Base-by-base conservation (phyloP, 2,888 invertebrate genomes). In the Philereme transversata region DNA sequence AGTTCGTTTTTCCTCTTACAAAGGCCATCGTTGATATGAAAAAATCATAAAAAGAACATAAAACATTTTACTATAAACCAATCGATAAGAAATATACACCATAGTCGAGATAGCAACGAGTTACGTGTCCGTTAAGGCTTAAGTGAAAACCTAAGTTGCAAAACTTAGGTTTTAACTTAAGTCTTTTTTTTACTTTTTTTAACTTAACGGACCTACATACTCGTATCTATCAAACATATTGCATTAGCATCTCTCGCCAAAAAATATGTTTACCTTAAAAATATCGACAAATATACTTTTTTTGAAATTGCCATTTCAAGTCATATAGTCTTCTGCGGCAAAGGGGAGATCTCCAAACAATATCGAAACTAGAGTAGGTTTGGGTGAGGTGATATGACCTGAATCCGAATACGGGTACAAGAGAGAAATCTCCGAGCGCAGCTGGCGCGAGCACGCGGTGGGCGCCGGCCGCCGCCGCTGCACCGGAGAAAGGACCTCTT, bases 331-430 rank as follows among this genome's bases (percentile, higher is more conserved):
- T 7, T 22, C 45, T 6, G 4, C 4, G 22, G 8, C 11, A 45
- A 45, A 22, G 22, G 22, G 5, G 38, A 53, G 11, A 10, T 33
- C 44, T 44, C 38, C 9, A 53, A 34, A 35, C 4, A 11, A 45
- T 47, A 62, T 50, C 51, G 56, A 60, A 66, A 69, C 65, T 67
- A 65, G 83, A 81, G 77, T 82, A 76, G 68, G 81, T 87, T 88
- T 85, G 82, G 86, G 82, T 76, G 84, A 84, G 79, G 83, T 83
- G 78, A 79, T 79, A 78, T 81, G 90, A 84, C 90, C 90, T 85
- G 84, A 87, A 89, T 90, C 84, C 83, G 69, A 87, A 88, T 87
- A 90, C 86, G 87, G 87, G 81, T 81, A 82, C 83, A 79, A 81
- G 78, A 90, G 90, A 88, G 90, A 90, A 90, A 90, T 89, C 86